Conservation (phyloP, 2,113 vertebrate genomes). For the Xenus cinereus region DNA sequence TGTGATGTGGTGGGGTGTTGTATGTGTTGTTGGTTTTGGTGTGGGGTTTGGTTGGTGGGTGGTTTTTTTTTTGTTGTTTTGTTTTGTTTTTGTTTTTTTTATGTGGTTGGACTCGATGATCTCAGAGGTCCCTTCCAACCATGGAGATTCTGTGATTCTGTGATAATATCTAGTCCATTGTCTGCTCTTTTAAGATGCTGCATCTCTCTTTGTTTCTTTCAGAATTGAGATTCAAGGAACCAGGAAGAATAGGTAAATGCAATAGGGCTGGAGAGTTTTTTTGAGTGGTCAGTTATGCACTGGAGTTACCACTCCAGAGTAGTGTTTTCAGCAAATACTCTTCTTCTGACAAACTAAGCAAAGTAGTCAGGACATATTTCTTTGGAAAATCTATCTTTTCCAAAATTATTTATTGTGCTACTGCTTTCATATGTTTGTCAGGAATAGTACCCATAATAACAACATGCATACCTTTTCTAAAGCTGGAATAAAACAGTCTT, state of each 20-base stretch:
- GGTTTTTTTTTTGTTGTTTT: too few relatives aligned
- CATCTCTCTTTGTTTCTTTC: neutral
- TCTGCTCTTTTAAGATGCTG: neutral
- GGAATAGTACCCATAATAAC: neutral
- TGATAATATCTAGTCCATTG: neutral
- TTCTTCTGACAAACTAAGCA: neutral
- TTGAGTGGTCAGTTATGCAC: neutral
- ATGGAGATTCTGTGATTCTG: too few relatives aligned
- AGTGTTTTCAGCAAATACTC: neutral
- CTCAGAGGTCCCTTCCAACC: too few relatives aligned
- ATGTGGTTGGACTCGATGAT: too few relatives aligned
- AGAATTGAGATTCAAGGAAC: neutral
- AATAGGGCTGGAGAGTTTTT: neutral
- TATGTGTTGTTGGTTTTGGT: too few relatives aligned
- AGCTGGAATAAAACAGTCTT: neutral
- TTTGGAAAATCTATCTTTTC: neutral
- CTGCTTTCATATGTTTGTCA: neutral
- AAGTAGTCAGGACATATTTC: neutral
- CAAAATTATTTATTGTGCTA: neutral
- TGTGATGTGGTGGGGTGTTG: too few relatives aligned
- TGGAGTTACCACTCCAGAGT: neutral
- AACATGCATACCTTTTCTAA: neutral
- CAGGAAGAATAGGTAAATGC: neutral
- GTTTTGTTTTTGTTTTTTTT: too few relatives aligned
- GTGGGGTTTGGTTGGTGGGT: too few relatives aligned